Evolutionary conservation across 2,113 vertebrate species (phyloP).

Genomic region (Dolichallabes microphthalmus): DNA sequence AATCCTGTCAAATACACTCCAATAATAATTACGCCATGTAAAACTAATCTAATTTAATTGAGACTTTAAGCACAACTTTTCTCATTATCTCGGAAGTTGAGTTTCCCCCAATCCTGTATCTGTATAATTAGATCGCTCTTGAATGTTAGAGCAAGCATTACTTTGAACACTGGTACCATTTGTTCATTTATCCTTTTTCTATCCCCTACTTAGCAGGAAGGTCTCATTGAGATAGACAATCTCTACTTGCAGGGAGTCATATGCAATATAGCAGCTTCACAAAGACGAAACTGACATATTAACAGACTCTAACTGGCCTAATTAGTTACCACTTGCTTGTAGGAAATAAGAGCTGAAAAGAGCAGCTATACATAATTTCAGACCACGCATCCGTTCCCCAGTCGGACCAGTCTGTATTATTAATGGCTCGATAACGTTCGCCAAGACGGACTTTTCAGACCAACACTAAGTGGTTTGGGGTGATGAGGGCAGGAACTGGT

Average conservation of each 20-base stretch:
- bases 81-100: not conserved
- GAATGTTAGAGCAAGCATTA: not conserved
- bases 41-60: not conserved
- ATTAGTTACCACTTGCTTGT: not conserved
- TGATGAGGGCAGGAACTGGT: constrained; percentile 14
- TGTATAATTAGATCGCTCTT: not conserved
- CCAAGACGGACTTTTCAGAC: not conserved
- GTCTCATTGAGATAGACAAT: no score
- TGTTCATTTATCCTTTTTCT: not conserved
- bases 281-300: no score
- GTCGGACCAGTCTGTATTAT: constrained; percentile 42
- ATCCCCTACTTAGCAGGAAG: no score
- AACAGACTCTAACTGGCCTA: not conserved
- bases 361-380: constrained; percentile 14
- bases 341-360: not conserved
- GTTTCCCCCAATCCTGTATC: not conserved
- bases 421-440: constrained; percentile 40
- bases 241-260: no score
- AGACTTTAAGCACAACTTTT: not conserved
- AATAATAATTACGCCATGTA: not conserved
- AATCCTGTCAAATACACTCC: not conserved
- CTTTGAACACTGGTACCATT: not conserved
- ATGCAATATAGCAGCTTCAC: no score
- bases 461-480: constrained; percentile 11
- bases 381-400: constrained; percentile 6